Conservation (phyloP, 30 jellyfish, hydroid and myxozoan genomes). For the Chironex yamaguchii region DNA sequence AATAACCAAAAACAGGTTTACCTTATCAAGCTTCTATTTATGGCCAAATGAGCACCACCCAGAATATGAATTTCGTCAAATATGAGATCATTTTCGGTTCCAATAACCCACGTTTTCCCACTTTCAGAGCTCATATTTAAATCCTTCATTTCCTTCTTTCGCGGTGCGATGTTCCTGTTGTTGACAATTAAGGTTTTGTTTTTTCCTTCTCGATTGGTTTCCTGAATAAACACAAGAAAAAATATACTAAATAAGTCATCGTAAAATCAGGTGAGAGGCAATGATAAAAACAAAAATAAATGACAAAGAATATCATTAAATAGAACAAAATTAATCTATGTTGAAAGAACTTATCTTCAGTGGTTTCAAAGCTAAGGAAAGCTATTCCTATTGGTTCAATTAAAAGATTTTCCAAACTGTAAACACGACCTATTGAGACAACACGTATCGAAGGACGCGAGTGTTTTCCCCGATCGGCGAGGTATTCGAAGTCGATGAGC, state of each 20-base stretch:
- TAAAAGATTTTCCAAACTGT: no score
- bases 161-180: slow-evolving; percentile 71
- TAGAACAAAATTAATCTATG: no score
- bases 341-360: no score
- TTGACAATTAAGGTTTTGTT: slow-evolving; percentile 54
- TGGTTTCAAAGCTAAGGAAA: no score
- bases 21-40: slow-evolving; percentile 20
- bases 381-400: no score
- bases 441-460: no score
- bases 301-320: no score
- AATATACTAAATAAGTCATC: not conserved
- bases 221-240: slow-evolving; percentile 17
- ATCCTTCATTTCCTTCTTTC: slow-evolving; percentile 19
- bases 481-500: no score
- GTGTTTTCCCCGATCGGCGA: no score
- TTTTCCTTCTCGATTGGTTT: slow-evolving; percentile 42
- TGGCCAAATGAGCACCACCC: slow-evolving; percentile 54
- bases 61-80: slow-evolving; percentile 67
- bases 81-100: slow-evolving; percentile 2
- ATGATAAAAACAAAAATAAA: not conserved
- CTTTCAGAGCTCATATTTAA: slow-evolving; percentile 20
- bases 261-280: not conserved
- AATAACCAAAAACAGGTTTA: not conserved
- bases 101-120: slow-evolving; percentile 64
- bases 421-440: no score